A percentile compares a stretch with the other conserved stretches of the same genome.
Evolutionary conservation across 2,888 invertebrate species (phyloP).

Genomic region (Pachydiplax longipennis): DNA sequence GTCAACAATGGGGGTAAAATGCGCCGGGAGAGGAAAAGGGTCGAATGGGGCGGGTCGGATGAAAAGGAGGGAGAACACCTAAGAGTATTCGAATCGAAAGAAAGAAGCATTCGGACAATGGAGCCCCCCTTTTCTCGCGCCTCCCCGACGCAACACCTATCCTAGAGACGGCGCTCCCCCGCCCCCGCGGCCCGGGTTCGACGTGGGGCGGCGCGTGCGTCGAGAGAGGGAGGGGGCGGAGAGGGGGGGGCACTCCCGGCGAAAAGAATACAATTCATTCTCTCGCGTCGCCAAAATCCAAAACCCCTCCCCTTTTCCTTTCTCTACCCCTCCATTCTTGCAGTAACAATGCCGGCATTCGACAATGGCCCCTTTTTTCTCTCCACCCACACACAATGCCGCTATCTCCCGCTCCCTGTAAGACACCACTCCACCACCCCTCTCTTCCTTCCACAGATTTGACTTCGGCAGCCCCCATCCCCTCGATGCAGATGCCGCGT

Average conservation of each 20-base stretch:
- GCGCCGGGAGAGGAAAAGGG: neutral
- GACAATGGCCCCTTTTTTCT: conserved; percentile 29
- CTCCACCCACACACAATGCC: neutral
- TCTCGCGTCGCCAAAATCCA: conserved; percentile 46
- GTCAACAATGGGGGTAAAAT: neutral
- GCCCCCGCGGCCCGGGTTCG: neutral
- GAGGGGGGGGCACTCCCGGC: neutral
- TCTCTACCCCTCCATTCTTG: conserved; percentile 17
- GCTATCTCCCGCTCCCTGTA: neutral
- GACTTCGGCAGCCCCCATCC: neutral
- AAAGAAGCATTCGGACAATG: conserved; percentile 22
- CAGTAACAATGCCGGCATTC: conserved; percentile 38
- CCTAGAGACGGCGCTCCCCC: neutral
- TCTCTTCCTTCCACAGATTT: neutral
- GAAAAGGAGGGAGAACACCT: conserved; percentile 21
- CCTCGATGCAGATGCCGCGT: conserved; percentile 49
- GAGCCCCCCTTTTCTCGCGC: neutral
- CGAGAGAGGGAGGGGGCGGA: neutral
- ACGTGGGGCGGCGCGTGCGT: neutral
- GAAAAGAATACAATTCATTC: conserved; percentile 44
- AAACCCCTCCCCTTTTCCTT: conserved; percentile 34
- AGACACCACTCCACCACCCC: conserved; percentile 2
- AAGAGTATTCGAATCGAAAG: conserved; percentile 32
- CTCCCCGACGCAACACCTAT: neutral
- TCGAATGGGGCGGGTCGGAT: neutral